A percentile compares a stretch with the other conserved stretches of the same genome.
Evolutionary conservation across 1,140 invertebrate genomes (phyloP).

Genomic region (Drosophila varians): DNA sequence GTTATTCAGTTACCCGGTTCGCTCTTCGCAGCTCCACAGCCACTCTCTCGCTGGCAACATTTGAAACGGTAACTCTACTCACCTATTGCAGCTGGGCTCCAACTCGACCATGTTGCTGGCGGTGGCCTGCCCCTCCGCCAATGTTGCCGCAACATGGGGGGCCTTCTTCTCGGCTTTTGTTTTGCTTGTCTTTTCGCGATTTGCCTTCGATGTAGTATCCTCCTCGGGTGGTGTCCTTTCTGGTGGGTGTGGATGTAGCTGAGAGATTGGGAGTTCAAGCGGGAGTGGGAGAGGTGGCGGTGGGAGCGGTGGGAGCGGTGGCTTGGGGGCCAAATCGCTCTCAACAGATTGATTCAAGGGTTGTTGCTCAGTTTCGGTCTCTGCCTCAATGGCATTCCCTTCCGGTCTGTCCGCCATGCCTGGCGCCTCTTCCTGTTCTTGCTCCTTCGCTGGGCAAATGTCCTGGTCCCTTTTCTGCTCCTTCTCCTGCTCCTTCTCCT

Average conservation of each 20-base stretch:
- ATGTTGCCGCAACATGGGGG: constrained; percentile 58
- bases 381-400: constrained; percentile 24
- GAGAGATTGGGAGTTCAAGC: no score
- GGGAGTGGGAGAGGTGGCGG: not conserved
- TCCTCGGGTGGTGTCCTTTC: not conserved
- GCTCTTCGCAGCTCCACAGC: no score
- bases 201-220: constrained; percentile 42
- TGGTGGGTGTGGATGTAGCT: not conserved
- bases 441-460: not conserved
- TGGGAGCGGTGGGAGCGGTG: not conserved
- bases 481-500: not conserved
- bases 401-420: constrained; percentile 8
- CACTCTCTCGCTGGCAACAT: no score
- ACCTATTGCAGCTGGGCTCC: constrained; percentile 76
- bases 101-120: not conserved
- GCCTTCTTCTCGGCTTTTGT: constrained; percentile 52
- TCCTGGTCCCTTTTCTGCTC: not conserved
- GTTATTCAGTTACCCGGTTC: no score
- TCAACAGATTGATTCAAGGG: not conserved
- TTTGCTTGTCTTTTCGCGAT: constrained; percentile 57
- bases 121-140: constrained; percentile 53
- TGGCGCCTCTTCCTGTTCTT: constrained; percentile 2
- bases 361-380: not conserved
- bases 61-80: not conserved
- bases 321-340: not conserved